Conservation (phyloP, 2,113 vertebrate species). For the Eretmochelys imbricata region DNA sequence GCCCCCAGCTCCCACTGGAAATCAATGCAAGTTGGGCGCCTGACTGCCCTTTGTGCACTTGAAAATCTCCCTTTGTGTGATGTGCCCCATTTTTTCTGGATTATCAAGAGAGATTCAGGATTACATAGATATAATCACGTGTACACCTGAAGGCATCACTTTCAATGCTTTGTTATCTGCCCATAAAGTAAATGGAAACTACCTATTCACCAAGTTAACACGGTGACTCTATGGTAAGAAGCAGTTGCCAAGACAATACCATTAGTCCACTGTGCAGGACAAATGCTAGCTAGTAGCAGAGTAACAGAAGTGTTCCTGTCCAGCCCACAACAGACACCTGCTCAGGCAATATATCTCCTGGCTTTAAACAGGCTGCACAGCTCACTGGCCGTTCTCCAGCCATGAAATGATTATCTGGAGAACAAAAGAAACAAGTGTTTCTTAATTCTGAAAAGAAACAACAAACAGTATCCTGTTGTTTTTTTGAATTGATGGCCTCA, state of each 20-base stretch:
- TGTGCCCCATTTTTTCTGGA: not conserved
- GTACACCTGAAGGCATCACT: not conserved
- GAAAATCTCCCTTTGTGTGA: not conserved
- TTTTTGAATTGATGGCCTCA: not conserved
- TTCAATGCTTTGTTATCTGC: not conserved
- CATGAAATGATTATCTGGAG: not conserved
- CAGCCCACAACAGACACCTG: not conserved
- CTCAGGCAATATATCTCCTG: not conserved
- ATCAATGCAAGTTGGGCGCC: not conserved
- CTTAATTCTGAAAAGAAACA: constrained; percentile 27
- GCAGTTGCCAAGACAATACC: not conserved
- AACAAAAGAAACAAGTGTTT: constrained; percentile 3
- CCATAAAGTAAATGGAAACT: not conserved
- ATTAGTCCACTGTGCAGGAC: not conserved
- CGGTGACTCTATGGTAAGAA: not conserved
- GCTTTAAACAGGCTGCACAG: not conserved
- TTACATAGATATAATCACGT: not conserved
- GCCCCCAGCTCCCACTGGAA: not conserved
- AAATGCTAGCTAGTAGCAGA: not conserved
- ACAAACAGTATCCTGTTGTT: not conserved
- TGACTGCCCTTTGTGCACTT: not conserved
- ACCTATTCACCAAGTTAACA: not conserved
- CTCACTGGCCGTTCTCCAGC: not conserved
- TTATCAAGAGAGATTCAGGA: not conserved
- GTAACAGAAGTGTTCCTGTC: not conserved